A percentile compares a stretch with the other conserved stretches of the same genome.
Evolutionary conservation across 1,140 invertebrate genomes (phyloP).

Genomic region (Drosophila kohkoa): DNA sequence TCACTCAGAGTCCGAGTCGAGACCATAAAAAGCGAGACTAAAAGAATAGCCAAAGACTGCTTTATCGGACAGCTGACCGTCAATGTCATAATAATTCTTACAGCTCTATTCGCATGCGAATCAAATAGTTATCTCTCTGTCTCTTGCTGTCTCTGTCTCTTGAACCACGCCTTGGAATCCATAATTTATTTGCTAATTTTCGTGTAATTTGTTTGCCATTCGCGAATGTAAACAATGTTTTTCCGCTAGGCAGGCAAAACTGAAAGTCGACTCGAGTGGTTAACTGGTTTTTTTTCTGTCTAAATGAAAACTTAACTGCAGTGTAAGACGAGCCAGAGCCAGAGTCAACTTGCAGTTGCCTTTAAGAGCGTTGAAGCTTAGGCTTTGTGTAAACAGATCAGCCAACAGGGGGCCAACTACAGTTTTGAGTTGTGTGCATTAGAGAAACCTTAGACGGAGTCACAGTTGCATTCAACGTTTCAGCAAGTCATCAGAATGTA

Average conservation of each 20-base stretch:
- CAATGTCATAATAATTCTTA: conserved; percentile 15
- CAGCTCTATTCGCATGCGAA: conserved; percentile 7
- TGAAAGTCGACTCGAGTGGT: conserved; percentile 44
- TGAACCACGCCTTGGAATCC: conserved; percentile 23
- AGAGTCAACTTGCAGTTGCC: conserved; percentile 7
- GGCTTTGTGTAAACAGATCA: conserved; percentile 56
- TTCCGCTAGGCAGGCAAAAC: conserved; percentile 38
- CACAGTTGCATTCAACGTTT: conserved; percentile 24
- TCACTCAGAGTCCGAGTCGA: conserved; percentile 19
- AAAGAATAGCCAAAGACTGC: conserved; percentile 13
- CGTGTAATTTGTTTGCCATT: conserved; percentile 28
- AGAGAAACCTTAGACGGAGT: conserved; percentile 38
- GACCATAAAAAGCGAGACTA: conserved; percentile 23
- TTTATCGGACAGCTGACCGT: conserved; percentile 21
- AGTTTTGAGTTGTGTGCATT: not conserved
- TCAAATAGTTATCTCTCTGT: too few relatives aligned
- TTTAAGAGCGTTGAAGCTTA: conserved; percentile 42
- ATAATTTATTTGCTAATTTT: conserved; percentile 36
- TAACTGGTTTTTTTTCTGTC: conserved; percentile 33
- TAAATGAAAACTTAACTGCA: not conserved
- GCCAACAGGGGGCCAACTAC: conserved; percentile 20
- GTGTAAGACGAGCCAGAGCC: conserved; percentile 21
- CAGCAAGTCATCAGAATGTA: conserved; percentile 49
- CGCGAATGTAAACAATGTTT: conserved; percentile 44
- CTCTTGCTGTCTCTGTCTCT: too few relatives aligned